Conservation (phyloP, 2,888 invertebrate species). For the Corythucha ciliata region DNA sequence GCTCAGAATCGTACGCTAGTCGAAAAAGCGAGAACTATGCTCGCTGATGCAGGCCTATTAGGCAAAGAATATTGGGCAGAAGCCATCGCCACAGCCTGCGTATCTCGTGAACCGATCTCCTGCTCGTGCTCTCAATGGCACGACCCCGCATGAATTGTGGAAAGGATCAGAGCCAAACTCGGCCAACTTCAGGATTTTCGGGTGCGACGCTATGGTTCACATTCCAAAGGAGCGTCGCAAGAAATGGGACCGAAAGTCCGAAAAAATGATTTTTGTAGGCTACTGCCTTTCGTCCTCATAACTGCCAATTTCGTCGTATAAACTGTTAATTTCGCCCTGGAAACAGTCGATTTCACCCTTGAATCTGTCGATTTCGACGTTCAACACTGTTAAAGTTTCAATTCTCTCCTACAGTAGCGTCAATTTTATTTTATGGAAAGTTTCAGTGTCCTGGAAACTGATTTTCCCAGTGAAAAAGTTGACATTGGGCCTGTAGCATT, state of each 20-base stretch:
- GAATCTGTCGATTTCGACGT: too few species aligned
- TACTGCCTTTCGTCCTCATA: too few species aligned
- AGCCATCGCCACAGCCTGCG: conserved; percentile 14
- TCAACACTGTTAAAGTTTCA: too few species aligned
- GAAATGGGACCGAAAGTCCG: conserved; percentile 17
- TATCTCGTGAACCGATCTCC: conserved; percentile 20
- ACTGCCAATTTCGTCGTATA: too few species aligned
- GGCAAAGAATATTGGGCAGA: conserved; percentile 21
- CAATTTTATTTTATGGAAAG: too few species aligned
- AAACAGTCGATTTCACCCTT: too few species aligned
- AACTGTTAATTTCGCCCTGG: too few species aligned
- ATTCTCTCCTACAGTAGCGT: too few species aligned
- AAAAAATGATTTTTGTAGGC: conserved; percentile 16
- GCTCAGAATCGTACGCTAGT: conserved; percentile 18
- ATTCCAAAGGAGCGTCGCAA: conserved; percentile 12
- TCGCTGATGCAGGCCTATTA: conserved; percentile 12
- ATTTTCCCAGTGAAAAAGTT: too few species aligned
- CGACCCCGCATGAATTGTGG: conserved; percentile 18
- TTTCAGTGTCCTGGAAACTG: too few species aligned
- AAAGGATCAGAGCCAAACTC: conserved; percentile 8
- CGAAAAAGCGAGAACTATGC: conserved; percentile 23
- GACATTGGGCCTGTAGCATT: too few species aligned
- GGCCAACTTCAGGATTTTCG: conserved; percentile 10
- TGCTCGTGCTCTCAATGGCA: not conserved
- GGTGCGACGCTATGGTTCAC: conserved; percentile 5